Percentiles rank a stretch among this genome's conserved stretches.
These are phyloP conservation scores for Eulemur rubriventer DNA, from an alignment of 2,797 vertebrate genomes.

Conservation along the genomic window DNA sequence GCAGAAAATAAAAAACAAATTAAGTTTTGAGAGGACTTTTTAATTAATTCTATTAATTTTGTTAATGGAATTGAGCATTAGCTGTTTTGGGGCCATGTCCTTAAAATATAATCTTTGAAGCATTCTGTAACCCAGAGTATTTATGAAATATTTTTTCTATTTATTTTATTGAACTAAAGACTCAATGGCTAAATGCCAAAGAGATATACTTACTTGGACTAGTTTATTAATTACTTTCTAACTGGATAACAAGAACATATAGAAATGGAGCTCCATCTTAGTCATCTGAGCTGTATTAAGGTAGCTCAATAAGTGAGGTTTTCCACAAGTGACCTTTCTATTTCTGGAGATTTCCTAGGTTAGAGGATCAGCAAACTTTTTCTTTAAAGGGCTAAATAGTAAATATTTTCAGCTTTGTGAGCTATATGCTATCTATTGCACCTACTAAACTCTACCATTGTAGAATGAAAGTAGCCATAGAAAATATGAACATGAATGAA, in stretches of 20 bases:
- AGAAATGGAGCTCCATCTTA: background rate
- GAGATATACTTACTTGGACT: background rate
- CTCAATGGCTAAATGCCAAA: background rate
- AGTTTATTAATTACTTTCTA: background rate
- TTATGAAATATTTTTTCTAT: constrained; percentile 11
- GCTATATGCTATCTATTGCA: background rate
- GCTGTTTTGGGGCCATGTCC: background rate
- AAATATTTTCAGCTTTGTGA: background rate
- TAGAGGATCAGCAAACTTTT: background rate
- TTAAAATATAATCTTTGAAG: background rate
- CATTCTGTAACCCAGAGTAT: background rate
- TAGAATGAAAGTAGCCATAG: background rate
- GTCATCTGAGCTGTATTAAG: background rate
- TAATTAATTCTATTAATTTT: background rate
- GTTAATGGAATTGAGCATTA: background rate
- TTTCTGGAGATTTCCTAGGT: background rate
- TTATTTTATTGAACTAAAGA: constrained; percentile 4
- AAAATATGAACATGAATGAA: background rate
- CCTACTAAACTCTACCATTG: background rate
- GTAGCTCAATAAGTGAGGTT: background rate
- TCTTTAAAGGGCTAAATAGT: background rate
- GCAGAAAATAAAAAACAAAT: background rate
- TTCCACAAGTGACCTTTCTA: background rate
- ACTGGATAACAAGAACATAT: background rate
- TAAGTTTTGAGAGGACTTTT: background rate